Evolutionary conservation across 2,113 vertebrate species (phyloP), one percentile per base, ranked within the genome.

Genomic region (Antechinus stuartii): DNA sequence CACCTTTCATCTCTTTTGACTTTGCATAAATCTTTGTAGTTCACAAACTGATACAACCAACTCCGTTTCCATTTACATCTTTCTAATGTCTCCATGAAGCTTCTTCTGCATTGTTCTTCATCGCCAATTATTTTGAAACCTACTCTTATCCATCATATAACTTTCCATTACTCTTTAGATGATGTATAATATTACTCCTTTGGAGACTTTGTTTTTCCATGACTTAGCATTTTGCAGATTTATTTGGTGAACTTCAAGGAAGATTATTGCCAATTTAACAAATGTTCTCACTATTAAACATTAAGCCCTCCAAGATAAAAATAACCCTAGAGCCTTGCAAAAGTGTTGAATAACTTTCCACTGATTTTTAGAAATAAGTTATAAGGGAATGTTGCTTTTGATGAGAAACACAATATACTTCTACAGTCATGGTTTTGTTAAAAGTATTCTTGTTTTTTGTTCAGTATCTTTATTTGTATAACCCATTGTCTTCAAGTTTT

Each of bases 401-500:
- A 19, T 42, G 16, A n/a, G n/a, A 42, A 94, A 91, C 90, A 54
- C 46, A 96, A 89, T 49, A 94, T 46, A 91, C 8, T 92, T 50
- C 26, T 46, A 84, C 53, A 84, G 57, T 47, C 89, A 9, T 25
- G 84, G 57, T 91, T 92, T 11, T 42, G 50, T 68, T 56, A 94
- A 54, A 95, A 95, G 94, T 42, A 94, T 90, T 25, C 54, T 90
- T 93, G 24, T 54, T 27, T 30, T 92, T 93, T 92, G 16, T 49
- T 30, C 16, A 25, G 90, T 95, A 92, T n/a, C 92, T 95, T 47
- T n/a, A 90, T 90, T 92, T 97, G 26, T 92, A 4, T 91, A 95
- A 84, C 23, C 54, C 90, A 91, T 91, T 90, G 90, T 27, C 42
- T 89, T 96, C 76, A 92, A 42, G 50, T 90, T 92, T 94, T 54